phyloP scores from a whole-genome alignment of 2,888 invertebrate species.

The Plagiodera versicolora region DNA sequence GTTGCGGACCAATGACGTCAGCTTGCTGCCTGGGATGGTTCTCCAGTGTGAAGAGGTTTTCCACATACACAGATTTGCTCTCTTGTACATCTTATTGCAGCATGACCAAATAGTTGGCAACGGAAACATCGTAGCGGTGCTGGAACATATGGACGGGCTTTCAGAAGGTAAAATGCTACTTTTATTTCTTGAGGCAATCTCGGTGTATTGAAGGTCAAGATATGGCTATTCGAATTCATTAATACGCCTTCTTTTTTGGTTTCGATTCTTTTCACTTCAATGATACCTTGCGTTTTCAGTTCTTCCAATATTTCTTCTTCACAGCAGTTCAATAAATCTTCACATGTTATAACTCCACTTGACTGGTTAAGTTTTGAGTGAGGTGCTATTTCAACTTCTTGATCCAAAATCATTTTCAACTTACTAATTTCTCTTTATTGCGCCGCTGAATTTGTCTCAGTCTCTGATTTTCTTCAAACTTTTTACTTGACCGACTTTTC shows the following conservation, averaged over 20 bases:
- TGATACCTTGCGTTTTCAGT: slow-evolving; percentile 4
- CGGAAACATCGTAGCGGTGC: slow-evolving; percentile 28
- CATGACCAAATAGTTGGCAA: slow-evolving; percentile 25
- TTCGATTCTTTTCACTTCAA: slow-evolving; percentile 7
- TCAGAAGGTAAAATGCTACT: slow-evolving; percentile 23
- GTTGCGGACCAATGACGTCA: too few species aligned
- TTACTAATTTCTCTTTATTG: neutral
- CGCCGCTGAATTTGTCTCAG: neutral
- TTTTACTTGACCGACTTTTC: too few species aligned
- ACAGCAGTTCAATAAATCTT: neutral
- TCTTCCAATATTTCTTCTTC: slow-evolving; percentile 10
- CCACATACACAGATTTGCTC: slow-evolving; percentile 24
- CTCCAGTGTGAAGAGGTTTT: slow-evolving; percentile 12
- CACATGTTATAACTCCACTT: slow-evolving; percentile 3
- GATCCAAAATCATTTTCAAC: slow-evolving; percentile 7
- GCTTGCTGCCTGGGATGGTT: too few species aligned
- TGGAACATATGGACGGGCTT: slow-evolving; percentile 30
- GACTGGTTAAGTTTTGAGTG: slow-evolving; percentile 2
- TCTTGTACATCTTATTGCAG: slow-evolving; percentile 11
- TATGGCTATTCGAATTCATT: slow-evolving; percentile 19
- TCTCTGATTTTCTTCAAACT: too few species aligned
- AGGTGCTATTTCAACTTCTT: slow-evolving; percentile 6
- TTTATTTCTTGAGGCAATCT: slow-evolving; percentile 22
- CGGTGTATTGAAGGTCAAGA: slow-evolving; percentile 32
- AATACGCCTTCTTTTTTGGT: slow-evolving; percentile 11